Base-by-base conservation (phyloP, 2,888 invertebrate species). In the Cerceris rybyensis region DNA sequence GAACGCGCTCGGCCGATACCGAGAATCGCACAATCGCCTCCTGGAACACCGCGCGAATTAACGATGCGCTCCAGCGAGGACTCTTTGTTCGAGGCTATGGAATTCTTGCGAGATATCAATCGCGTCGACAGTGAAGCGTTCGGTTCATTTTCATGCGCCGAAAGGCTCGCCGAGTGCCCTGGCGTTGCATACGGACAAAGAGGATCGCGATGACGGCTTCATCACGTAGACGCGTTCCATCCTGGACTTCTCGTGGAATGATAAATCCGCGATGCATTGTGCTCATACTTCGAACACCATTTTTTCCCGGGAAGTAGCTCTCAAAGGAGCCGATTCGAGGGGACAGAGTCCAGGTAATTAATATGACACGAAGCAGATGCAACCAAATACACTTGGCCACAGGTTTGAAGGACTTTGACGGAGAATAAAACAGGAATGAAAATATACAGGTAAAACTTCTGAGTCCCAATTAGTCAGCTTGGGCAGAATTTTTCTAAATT, bases 161-260 rank as follows among this genome's bases (percentile, higher is more conserved):
- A 77, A 69, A 74, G 66, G 54, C 71, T 16, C 72, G 28, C 66
- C 77, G 76, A 42, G 13, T 57, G 69, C 63, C 59, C 74, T 64
- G 28, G 69, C 68, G n/a, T 60, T 67, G 73, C 58, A n/a, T 50
- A 46, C 70, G 69, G 64, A 73, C 73, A 74, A 71, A 70, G 74
- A 70, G 55, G 73, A 83, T 84, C 81, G 81, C 79, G 84, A 84
- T 85, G 80, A 75, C 73, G 85, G 83, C 80, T 75, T 77, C 75
- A 79, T 77, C 83, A 79, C 85, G 85, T 72, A 71, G 72, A 58
- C 39, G 60, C 66, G 28, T 28, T 28, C 28, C 28, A 28, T 75
- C 50, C 58, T 67, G 67, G 72, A 58, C 75, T 70, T 42, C 69
- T 52, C 74, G 43, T 74, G 71, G 84, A 84, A 84, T 84, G 74